A percentile compares a stretch with the other conserved stretches of the same genome.
Evolutionary conservation across 2,888 invertebrate genomes (phyloP).

Genomic region (Nysson spinosus): DNA sequence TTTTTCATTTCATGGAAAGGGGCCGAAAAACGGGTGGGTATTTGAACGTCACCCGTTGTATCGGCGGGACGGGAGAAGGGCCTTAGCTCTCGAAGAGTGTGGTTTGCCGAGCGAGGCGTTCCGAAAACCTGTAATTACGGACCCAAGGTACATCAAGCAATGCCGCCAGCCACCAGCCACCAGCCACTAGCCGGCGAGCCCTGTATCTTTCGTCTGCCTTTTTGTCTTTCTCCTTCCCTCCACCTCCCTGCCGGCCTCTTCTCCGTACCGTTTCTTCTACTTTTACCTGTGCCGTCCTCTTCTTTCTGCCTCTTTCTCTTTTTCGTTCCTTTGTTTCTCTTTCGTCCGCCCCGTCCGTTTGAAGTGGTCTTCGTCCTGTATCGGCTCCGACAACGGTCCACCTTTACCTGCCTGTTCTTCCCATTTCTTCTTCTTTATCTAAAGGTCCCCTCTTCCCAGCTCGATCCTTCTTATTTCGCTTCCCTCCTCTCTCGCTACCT

Average conservation of each 20-base stretch:
- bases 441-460: too few species aligned
- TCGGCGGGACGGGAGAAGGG: slow-evolving; percentile 73
- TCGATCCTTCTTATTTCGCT: too few species aligned
- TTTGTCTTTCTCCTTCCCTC: slow-evolving; percentile 45
- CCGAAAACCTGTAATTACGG: slow-evolving; percentile 77
- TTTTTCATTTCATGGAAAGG: slow-evolving; percentile 15
- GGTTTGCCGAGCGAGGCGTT: slow-evolving; percentile 66
- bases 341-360: slow-evolving; percentile 35
- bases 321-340: slow-evolving; percentile 31
- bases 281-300: slow-evolving; percentile 42
- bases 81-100: slow-evolving; percentile 71
- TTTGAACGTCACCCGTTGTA: slow-evolving; percentile 53
- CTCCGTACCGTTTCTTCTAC: slow-evolving; percentile 42
- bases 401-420: slow-evolving; percentile 45
- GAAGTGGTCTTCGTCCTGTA: slow-evolving; percentile 47
- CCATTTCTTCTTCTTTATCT: too few species aligned
- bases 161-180: slow-evolving; percentile 70
- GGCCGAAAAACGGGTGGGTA: slow-evolving; percentile 40
- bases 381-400: slow-evolving; percentile 49
- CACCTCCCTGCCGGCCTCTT: slow-evolving; percentile 23
- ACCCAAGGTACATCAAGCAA: slow-evolving; percentile 76
- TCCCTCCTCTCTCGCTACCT: neutral
- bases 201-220: slow-evolving; percentile 58
- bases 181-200: slow-evolving; percentile 57
- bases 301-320: slow-evolving; percentile 40